These are phyloP conservation scores for Danionella cerebrum DNA, from an alignment of 2,113 vertebrate genomes.

Conservation along the genomic window DNA sequence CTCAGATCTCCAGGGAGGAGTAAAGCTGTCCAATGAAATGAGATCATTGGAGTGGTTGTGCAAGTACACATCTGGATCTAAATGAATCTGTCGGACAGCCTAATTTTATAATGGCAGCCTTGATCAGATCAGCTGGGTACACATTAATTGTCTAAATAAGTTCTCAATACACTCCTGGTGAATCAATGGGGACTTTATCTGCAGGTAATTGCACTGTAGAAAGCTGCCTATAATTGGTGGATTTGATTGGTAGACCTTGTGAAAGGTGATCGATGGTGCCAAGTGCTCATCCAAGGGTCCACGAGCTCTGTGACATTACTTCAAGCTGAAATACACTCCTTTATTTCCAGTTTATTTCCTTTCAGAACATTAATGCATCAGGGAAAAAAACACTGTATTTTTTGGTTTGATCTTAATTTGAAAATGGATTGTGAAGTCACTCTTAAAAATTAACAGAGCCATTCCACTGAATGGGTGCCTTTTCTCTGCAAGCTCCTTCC, in stretches of 20 bases:
- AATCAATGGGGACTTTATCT: constrained; percentile 27
- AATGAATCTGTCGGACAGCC: constrained; percentile 25
- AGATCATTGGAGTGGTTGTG: constrained; percentile 26
- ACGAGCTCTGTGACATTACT: background rate
- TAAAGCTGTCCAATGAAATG: constrained; percentile 37
- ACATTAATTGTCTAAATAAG: constrained; percentile 42
- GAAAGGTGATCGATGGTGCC: constrained; percentile 23
- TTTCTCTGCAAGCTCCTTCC: too few relatives aligned
- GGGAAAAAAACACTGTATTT: background rate
- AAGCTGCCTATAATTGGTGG: constrained; percentile 27
- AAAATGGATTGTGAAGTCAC: too few relatives aligned
- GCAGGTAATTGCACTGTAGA: constrained; percentile 22
- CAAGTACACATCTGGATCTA: constrained; percentile 19
- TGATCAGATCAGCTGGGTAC: constrained; percentile 22
- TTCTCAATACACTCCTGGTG: constrained; percentile 36
- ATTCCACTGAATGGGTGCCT: too few relatives aligned
- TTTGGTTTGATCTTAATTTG: too few relatives aligned
- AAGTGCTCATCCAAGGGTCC: constrained; percentile 29
- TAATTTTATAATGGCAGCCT: constrained; percentile 30
- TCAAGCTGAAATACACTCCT: background rate
- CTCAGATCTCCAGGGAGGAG: constrained; percentile 12
- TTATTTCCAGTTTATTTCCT: constrained; percentile 10
- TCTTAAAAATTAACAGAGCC: too few relatives aligned
- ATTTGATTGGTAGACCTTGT: constrained; percentile 17
- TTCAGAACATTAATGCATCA: constrained; percentile 17